phyloP scores from a whole-genome alignment of 2,797 vertebrate species.

The Stomatorhinus walkeri region DNA sequence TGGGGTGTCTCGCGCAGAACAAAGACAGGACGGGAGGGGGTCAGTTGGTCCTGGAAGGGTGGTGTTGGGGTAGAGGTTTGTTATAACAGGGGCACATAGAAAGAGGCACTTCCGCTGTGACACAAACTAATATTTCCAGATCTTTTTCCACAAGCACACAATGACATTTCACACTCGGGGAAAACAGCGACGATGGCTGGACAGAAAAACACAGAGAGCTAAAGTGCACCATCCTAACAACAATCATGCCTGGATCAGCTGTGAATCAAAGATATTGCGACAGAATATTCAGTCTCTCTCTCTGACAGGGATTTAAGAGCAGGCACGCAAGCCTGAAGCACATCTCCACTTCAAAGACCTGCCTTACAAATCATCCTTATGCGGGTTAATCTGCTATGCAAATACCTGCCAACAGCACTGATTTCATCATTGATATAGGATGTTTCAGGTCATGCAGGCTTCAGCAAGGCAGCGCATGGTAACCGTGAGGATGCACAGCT shows the following conservation, averaged over 20 bases:
- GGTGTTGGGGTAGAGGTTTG: neutral
- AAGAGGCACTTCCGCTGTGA: neutral
- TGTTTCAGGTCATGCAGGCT: neutral
- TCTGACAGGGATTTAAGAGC: constrained; percentile 1
- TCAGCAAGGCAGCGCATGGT: neutral
- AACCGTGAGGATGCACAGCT: neutral
- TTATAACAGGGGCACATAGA: neutral
- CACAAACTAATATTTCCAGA: neutral
- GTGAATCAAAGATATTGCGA: neutral
- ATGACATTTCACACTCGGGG: neutral
- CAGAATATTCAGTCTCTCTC: neutral
- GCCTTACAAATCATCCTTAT: neutral
- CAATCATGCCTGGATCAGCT: neutral
- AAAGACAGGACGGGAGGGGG: constrained; percentile 1
- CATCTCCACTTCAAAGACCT: constrained; percentile 1
- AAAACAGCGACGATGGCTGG: neutral
- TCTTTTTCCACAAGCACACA: neutral
- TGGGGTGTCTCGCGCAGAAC: neutral
- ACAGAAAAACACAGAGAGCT: neutral
- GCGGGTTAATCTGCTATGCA: neutral
- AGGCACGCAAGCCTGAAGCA: neutral
- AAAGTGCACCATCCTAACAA: neutral
- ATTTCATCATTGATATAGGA: neutral
- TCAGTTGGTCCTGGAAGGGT: neutral
- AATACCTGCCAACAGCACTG: neutral